Evolutionary conservation across 1,140 invertebrate species (phyloP).

Genomic region (Prorops nasuta): DNA sequence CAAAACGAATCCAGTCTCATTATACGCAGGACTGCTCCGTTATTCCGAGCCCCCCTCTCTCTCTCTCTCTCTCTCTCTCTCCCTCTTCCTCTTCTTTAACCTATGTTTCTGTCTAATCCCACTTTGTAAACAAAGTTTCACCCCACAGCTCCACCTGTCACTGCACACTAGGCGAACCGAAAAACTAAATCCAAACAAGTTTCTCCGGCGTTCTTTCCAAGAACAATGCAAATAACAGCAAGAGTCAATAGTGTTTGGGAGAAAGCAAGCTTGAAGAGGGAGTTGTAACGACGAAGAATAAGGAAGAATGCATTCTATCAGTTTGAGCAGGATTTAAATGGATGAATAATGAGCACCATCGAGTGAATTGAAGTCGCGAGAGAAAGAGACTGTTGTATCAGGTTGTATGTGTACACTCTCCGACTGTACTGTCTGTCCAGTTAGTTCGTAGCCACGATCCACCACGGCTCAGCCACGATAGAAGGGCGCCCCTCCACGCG

Average conservation of each 20-base stretch:
- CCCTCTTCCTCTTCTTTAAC: constrained; percentile 8
- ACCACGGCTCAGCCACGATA: constrained; percentile 32
- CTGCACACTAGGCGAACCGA: too few relatives aligned
- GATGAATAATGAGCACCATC: constrained; percentile 1
- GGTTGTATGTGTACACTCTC: too few relatives aligned
- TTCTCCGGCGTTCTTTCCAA: not conserved
- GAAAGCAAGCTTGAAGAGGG: too few relatives aligned
- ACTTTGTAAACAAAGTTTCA: too few relatives aligned
- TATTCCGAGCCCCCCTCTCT: not conserved
- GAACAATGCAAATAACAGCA: not conserved
- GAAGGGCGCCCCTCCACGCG: constrained; percentile 41
- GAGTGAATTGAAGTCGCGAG: constrained; percentile 37
- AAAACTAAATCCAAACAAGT: not conserved
- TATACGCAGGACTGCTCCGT: not conserved
- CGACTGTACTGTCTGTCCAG: too few relatives aligned
- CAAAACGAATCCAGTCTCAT: constrained; percentile 15
- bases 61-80: not conserved
- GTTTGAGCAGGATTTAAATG: not conserved
- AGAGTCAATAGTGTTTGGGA: too few relatives aligned
- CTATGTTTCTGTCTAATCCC: too few relatives aligned
- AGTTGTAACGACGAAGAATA: too few relatives aligned
- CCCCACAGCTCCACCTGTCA: too few relatives aligned
- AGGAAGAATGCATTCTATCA: too few relatives aligned
- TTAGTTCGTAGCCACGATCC: constrained; percentile 43
- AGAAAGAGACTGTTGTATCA: constrained; percentile 46